phyloP scores from a whole-genome alignment of 2,888 invertebrate genomes.

The Sympetrum striolatum region DNA sequence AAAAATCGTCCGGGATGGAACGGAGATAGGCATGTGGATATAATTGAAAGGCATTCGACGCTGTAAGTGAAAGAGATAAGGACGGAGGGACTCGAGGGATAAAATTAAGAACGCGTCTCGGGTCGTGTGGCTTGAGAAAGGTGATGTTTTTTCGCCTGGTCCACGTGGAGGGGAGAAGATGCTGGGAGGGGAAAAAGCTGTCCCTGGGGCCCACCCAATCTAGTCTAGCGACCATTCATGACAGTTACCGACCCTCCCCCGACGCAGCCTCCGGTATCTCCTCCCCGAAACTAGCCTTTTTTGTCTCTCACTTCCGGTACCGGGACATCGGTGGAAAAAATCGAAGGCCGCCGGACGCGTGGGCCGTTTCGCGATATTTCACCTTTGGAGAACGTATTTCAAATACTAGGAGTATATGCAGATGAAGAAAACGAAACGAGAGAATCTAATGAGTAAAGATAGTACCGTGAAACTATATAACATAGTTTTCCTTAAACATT shows the following conservation, averaged over 20 bases:
- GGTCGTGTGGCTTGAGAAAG: slow-evolving; percentile 15
- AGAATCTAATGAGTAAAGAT: too few species aligned
- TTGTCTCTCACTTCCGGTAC: neutral
- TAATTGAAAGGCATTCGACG: slow-evolving; percentile 39
- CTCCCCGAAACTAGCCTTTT: neutral
- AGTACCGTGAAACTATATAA: too few species aligned
- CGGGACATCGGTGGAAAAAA: neutral
- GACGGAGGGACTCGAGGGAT: neutral
- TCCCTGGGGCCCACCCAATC: slow-evolving; percentile 2
- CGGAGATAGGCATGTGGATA: neutral
- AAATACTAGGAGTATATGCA: too few species aligned
- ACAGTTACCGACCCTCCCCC: neutral
- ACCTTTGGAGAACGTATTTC: neutral
- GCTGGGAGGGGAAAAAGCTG: neutral
- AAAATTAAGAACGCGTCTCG: slow-evolving; percentile 27
- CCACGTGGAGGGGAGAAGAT: neutral
- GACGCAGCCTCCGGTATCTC: neutral
- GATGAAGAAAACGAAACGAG: too few species aligned
- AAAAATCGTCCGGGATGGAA: neutral
- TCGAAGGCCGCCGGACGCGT: neutral
- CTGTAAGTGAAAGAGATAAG: neutral
- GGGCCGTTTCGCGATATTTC: neutral
- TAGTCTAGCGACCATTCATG: slow-evolving; percentile 14
- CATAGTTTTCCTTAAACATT: too few species aligned
- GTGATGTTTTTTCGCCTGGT: neutral